phyloP scores from a whole-genome alignment of 2,113 vertebrate species.

The Dasypus novemcinctus region DNA sequence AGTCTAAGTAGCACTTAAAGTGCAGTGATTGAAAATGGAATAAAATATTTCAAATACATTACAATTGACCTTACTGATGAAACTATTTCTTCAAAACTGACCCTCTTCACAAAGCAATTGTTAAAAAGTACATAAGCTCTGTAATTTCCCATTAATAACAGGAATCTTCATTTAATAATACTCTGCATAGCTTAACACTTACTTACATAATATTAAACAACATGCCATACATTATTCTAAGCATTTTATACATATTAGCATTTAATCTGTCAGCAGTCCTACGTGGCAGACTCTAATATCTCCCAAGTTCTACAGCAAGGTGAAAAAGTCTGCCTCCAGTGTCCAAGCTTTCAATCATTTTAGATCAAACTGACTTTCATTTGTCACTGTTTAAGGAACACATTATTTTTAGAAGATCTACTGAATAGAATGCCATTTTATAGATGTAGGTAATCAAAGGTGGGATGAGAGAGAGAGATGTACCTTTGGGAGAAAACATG shows the following conservation, averaged over 20 bases:
- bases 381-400: neutral
- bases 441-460: neutral
- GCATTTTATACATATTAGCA: neutral
- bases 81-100: neutral
- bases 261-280: neutral
- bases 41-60: neutral
- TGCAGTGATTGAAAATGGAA: neutral
- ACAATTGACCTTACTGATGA: neutral
- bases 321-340: too few species aligned
- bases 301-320: neutral
- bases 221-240: neutral
- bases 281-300: neutral
- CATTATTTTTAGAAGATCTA: neutral
- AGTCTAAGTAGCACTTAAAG: neutral
- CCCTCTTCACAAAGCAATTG: constrained; percentile 16
- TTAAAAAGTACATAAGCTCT: neutral
- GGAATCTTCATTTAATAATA: neutral
- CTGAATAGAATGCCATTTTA: neutral
- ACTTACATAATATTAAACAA: neutral
- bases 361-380: neutral
- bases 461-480: neutral
- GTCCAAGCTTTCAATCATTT: neutral
- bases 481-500: neutral
- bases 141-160: neutral
- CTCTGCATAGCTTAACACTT: neutral